These are phyloP conservation scores for Electrophaes corylata DNA, from an alignment of 2,888 invertebrate genomes.

Conservation along the genomic window DNA sequence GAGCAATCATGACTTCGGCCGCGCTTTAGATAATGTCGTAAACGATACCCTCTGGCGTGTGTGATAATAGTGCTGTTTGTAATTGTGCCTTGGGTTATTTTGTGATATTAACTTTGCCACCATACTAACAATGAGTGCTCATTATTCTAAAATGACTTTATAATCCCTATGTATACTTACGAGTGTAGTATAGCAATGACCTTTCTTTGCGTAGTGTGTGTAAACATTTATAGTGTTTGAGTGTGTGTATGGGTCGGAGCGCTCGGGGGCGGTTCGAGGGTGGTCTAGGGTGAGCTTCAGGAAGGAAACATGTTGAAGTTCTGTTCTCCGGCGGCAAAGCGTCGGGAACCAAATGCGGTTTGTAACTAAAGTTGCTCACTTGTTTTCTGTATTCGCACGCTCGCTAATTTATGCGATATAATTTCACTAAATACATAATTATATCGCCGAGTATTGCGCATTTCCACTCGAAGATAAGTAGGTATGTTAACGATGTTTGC, in stretches of 20 bases:
- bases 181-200: conserved; percentile 41
- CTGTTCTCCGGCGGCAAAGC: conserved; percentile 83
- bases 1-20: conserved; percentile 48
- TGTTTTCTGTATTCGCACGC: conserved; percentile 39
- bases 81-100: conserved; percentile 43
- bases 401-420: conserved; percentile 36
- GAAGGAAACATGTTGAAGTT: conserved; percentile 84
- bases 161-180: conserved; percentile 34
- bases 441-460: conserved; percentile 14
- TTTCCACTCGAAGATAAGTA: conserved; percentile 10
- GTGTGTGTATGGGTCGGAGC: conserved; percentile 44
- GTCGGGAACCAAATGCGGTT: conserved; percentile 80
- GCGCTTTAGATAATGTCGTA: conserved; percentile 36
- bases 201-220: conserved; percentile 47
- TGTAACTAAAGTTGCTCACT: conserved; percentile 54
- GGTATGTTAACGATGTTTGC: conserved; percentile 20
- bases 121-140: conserved; percentile 42
- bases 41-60: conserved; percentile 45
- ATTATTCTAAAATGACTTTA: conserved; percentile 39
- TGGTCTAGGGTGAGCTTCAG: conserved; percentile 49
- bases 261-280: conserved; percentile 45
- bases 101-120: conserved; percentile 46
- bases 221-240: conserved; percentile 33
- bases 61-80: conserved; percentile 42
- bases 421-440: conserved; percentile 34